Evolutionary conservation across 1,140 invertebrate genomes (phyloP), one percentile per base, ranked within the genome.

Genomic region (Drosophila parvula): DNA sequence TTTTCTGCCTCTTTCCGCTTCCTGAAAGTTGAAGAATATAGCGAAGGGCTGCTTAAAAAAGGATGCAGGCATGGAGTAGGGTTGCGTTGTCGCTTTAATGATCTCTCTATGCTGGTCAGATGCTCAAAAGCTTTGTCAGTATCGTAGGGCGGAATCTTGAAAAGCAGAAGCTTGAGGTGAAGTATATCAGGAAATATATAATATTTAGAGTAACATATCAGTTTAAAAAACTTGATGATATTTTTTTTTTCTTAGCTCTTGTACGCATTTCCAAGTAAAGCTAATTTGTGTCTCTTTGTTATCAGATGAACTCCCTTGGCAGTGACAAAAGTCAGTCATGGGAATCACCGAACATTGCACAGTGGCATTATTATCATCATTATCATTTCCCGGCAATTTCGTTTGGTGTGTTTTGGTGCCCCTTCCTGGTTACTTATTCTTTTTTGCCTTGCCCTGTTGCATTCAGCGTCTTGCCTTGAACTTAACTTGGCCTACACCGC

Each of bases 361-460:
- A 30, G 48, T 56, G 36, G 59, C 48, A 27, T 59, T 45, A 47
- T 38, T 28, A 28, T 50, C 48, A 32, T 45, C 27, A 43, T 44
- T 44, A 44, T 30, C 58, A 22, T 47, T 65, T 65, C 58, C 41
- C 44, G 16, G 43, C 43, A 62, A 47, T 65, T 62, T 30, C 22
- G 22, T 27, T 16, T 30, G 41, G 34, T 38, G 51, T 22, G 22
- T 28, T 4, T 22, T 30, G 30, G 44, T 48, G 27, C 51, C 51
- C 59, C 58, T 65, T 65, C 63, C 59, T 65, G 43, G 57, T 62
- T 61, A 30, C 56, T 65, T 63, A 18, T 10, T 65, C 41, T 22
- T 16, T 30, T n/a, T 36, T n/a, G 10, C 18, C 28, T 61, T 45
- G 38, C 32, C 30, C 41, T 40, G 40, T 44, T 64, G 60, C 55